Percentiles rank a stretch among this genome's conserved stretches.
Conservation (phyloP, 2,888 invertebrate genomes). For the Odontothrips loti region DNA sequence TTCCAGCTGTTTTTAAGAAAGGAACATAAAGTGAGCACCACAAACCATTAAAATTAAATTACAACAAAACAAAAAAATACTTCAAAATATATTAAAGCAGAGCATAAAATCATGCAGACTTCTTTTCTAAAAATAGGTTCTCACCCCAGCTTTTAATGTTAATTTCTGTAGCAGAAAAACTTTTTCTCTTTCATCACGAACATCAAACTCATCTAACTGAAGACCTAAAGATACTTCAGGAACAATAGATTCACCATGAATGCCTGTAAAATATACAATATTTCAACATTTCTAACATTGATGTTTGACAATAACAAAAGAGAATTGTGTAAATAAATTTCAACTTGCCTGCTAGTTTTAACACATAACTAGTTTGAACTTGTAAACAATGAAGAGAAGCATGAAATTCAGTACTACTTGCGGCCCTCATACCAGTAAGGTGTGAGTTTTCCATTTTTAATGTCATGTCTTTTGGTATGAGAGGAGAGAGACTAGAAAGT, state of each 20-base stretch:
- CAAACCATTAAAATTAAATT: conserved; percentile 44
- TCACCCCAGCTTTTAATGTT: conserved; percentile 63
- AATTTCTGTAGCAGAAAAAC: conserved; percentile 54
- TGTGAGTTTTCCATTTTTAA: conserved; percentile 69
- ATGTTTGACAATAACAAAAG: neutral
- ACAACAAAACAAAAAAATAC: conserved; percentile 53
- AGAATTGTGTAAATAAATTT: neutral
- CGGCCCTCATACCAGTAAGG: conserved; percentile 63
- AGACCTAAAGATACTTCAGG: conserved; percentile 61
- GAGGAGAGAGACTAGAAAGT: conserved; percentile 27
- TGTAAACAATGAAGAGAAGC: conserved; percentile 63
- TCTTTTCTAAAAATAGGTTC: conserved; percentile 30
- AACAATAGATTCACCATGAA: conserved; percentile 38
- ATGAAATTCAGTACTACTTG: conserved; percentile 65
- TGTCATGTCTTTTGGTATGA: conserved; percentile 54
- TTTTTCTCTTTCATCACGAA: conserved; percentile 58
- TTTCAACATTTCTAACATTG: conserved; percentile 39
- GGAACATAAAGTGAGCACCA: neutral
- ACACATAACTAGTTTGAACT: conserved; percentile 44
- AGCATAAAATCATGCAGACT: conserved; percentile 39
- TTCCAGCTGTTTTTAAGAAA: conserved; percentile 42
- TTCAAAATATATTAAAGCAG: conserved; percentile 46
- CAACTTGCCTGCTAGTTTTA: conserved; percentile 4
- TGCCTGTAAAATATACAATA: conserved; percentile 43
- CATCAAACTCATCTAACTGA: conserved; percentile 59